Percentiles rank a stretch among this genome's conserved stretches.
Conservation (phyloP, 2,113 vertebrate genomes). For the Pseudorectes ferrugineus region DNA sequence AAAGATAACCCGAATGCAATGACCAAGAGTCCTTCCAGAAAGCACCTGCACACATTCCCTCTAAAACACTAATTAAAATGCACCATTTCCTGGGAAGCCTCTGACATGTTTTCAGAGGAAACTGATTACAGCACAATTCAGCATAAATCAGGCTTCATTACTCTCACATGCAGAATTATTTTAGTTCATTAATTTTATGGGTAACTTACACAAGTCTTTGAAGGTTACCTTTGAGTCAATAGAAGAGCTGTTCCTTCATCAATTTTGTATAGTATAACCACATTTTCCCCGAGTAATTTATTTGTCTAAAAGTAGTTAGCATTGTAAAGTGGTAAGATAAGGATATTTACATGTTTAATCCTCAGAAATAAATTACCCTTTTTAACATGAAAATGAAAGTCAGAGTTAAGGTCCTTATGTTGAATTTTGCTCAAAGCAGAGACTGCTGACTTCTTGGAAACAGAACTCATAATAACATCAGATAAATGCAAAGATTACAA, state of each 20-base stretch:
- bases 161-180: not conserved
- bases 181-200: not conserved
- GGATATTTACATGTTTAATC: not conserved
- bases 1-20: conserved; percentile 18
- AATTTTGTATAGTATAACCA: not conserved
- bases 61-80: conserved; percentile 13
- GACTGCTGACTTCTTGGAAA: not conserved
- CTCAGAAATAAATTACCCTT: not conserved
- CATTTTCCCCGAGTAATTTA: not conserved
- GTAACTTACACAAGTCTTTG: not conserved
- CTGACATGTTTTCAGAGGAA: conserved; percentile 9
- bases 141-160: not conserved
- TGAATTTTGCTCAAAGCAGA: not conserved
- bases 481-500: not conserved
- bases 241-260: not conserved
- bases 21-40: not conserved
- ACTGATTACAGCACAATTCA: not conserved
- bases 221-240: not conserved
- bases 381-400: not conserved
- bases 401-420: not conserved
- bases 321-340: not conserved
- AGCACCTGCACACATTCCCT: not conserved
- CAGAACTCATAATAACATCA: not conserved
- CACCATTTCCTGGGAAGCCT: not conserved
- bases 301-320: not conserved